Evolutionary conservation across 1,140 invertebrate species (phyloP).

Genomic region (Drosophila mayri): DNA sequence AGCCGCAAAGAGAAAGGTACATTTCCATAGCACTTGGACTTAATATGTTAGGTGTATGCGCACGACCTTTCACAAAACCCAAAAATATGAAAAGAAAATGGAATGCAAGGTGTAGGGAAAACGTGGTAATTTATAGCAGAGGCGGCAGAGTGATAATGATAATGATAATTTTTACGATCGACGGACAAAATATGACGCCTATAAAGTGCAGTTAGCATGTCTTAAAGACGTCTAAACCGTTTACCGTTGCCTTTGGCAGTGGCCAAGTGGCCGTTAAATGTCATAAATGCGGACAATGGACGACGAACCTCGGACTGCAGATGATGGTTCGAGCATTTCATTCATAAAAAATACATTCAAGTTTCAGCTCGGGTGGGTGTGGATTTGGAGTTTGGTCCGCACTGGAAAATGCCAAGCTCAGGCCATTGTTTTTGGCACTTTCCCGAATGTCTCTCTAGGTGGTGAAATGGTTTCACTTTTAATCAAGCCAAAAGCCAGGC

Average conservation of each 20-base stretch:
- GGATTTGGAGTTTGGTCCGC: slow-evolving; percentile 4
- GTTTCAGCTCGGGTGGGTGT: slow-evolving; percentile 43
- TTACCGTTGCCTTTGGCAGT: slow-evolving; percentile 57
- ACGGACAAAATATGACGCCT: slow-evolving; percentile 69
- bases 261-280: slow-evolving; percentile 67
- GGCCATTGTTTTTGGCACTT: slow-evolving; percentile 50
- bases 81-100: slow-evolving; percentile 9
- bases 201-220: slow-evolving; percentile 79
- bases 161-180: slow-evolving; percentile 79
- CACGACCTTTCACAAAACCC: slow-evolving; percentile 67
- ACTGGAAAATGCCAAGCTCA: slow-evolving; percentile 34
- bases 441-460: slow-evolving; percentile 18
- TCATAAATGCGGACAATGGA: slow-evolving; percentile 67
- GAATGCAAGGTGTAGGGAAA: slow-evolving; percentile 2
- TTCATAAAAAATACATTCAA: slow-evolving; percentile 54
- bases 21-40: slow-evolving; percentile 48
- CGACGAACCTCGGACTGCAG: slow-evolving; percentile 15
- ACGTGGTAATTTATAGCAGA: slow-evolving; percentile 17
- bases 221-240: slow-evolving; percentile 70
- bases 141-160: slow-evolving; percentile 59
- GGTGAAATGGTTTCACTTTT: slow-evolving; percentile 47
- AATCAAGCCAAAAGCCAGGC: slow-evolving; percentile 24
- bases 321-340: slow-evolving; percentile 41
- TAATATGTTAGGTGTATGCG: slow-evolving; percentile 60
- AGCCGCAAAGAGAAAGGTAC: slow-evolving; percentile 63